Evolutionary conservation across 2,888 invertebrate species (phyloP).

Genomic region (Subacronicta megacephala): DNA sequence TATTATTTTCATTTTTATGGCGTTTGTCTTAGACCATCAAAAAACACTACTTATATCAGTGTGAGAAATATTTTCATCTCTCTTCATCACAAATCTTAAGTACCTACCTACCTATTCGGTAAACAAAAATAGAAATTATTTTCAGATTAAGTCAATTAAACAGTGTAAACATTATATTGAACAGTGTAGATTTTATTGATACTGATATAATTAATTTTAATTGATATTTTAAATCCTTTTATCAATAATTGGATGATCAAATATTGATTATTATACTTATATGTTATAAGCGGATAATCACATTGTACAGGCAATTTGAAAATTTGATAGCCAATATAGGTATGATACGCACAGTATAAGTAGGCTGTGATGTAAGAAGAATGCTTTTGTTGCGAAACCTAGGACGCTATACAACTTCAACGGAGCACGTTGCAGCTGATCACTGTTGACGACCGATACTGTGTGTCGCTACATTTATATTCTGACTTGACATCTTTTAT

Average conservation of each 20-base stretch:
- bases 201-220: constrained; percentile 10
- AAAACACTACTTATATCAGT: too few relatives aligned
- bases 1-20: too few relatives aligned
- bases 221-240: constrained; percentile 14
- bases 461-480: not conserved
- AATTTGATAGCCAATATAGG: constrained; percentile 40
- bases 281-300: constrained; percentile 12
- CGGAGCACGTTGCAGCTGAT: constrained; percentile 46
- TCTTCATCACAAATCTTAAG: too few relatives aligned
- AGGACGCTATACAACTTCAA: constrained; percentile 34
- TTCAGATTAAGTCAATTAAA: constrained; percentile 13
- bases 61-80: constrained; percentile 27
- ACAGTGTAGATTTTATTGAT: too few relatives aligned
- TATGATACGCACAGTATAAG: constrained; percentile 27
- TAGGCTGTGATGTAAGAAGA: constrained; percentile 61
- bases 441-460: constrained; percentile 33
- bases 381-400: constrained; percentile 63
- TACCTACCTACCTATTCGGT: too few relatives aligned
- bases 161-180: too few relatives aligned
- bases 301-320: constrained; percentile 26
- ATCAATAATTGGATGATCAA: constrained; percentile 1
- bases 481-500: too few relatives aligned
- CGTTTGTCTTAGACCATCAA: too few relatives aligned
- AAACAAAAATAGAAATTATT: too few relatives aligned
- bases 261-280: not conserved